phyloP scores from a whole-genome alignment of 1,140 invertebrate genomes.

The Diplogasteroides magnus region DNA sequence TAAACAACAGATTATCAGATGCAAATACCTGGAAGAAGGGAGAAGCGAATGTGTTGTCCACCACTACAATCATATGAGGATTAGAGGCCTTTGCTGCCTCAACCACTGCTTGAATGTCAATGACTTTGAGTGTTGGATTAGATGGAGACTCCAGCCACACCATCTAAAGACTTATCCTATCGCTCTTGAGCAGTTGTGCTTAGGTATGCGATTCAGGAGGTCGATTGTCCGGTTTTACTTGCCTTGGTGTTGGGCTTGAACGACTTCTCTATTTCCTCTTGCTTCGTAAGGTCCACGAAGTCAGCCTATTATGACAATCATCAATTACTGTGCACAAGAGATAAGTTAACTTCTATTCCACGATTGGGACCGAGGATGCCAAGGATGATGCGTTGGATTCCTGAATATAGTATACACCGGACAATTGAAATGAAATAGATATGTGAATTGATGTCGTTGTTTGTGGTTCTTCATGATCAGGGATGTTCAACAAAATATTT shows the following conservation, averaged over 20 bases:
- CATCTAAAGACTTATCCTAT: background rate
- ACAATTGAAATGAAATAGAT: background rate
- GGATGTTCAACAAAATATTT: no score
- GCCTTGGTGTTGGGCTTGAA: background rate
- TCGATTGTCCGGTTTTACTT: no score
- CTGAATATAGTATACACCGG: background rate
- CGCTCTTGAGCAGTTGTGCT: no score
- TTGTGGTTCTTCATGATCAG: no score
- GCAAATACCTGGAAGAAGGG: conserved; percentile 26
- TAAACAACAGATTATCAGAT: background rate
- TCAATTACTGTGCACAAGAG: no score
- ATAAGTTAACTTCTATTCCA: background rate
- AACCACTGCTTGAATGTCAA: conserved; percentile 8
- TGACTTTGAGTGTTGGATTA: conserved; percentile 1
- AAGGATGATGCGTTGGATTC: background rate
- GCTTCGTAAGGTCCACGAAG: background rate
- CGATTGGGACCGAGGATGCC: background rate
- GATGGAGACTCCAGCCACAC: background rate
- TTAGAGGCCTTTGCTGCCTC: background rate
- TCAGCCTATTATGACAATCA: no score
- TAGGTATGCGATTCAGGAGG: no score
- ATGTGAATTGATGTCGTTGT: no score
- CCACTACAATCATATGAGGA: conserved; percentile 36
- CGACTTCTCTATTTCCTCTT: background rate
- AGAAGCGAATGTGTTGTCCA: conserved; percentile 60